These are phyloP conservation scores for Margaritifera margaritifera DNA, from an alignment of 2,888 invertebrate genomes.

Conservation along the genomic window DNA sequence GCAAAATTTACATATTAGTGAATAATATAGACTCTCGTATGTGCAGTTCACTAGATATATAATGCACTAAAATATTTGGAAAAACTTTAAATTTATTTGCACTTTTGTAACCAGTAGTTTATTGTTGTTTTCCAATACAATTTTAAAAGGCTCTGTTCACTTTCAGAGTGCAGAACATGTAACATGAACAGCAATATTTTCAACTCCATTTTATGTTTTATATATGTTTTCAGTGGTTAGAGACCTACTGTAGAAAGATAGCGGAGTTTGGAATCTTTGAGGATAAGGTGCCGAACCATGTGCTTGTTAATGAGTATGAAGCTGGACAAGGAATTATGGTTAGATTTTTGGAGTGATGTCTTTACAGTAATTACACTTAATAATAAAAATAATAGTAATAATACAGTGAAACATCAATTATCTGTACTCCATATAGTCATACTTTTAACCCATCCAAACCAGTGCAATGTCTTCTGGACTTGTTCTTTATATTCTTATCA, in stretches of 20 bases:
- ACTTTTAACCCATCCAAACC: not conserved
- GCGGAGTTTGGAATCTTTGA: constrained; percentile 81
- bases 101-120: no score
- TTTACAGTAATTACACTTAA: not conserved
- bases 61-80: no score
- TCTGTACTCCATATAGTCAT: not conserved
- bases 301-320: constrained; percentile 93
- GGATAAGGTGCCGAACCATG: constrained; percentile 88
- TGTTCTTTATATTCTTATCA: not conserved
- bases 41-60: no score
- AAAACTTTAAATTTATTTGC: no score
- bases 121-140: no score
- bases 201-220: no score
- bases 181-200: no score
- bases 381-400: not conserved
- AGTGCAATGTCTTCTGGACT: no score
- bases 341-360: constrained; percentile 33
- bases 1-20: no score
- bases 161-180: no score
- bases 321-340: constrained; percentile 96
- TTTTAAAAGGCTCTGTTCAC: no score
- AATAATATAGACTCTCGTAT: no score
- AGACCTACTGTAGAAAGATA: constrained; percentile 82
- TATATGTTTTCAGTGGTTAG: constrained; percentile 80
- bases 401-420: not conserved